A percentile compares a stretch with the other conserved stretches of the same genome.
These are phyloP conservation scores for Stegana nigrithorax DNA, from an alignment of 2,888 invertebrate species.

Conservation along the genomic window DNA sequence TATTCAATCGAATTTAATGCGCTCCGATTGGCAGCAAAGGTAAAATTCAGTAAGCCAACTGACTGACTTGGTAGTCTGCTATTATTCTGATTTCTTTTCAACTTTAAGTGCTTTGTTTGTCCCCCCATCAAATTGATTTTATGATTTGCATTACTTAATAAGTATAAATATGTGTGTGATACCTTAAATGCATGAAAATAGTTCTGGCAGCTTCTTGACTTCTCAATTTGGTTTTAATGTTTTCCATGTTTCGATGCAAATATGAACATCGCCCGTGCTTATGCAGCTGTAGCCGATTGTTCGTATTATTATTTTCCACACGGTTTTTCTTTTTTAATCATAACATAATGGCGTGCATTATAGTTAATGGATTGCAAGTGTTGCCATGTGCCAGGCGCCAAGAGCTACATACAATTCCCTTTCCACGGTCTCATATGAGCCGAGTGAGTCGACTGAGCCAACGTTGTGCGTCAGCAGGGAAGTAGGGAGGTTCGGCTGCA, in stretches of 20 bases:
- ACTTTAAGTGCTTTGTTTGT: too few species aligned
- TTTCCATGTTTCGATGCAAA: too few species aligned
- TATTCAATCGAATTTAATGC: conserved; percentile 56
- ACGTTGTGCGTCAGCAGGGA: background rate
- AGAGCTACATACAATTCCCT: background rate
- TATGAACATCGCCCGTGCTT: too few species aligned
- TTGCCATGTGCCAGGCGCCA: conserved; percentile 32
- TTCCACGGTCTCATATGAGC: conserved; percentile 42
- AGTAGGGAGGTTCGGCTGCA: conserved; percentile 20
- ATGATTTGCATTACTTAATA: too few species aligned
- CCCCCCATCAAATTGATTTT: too few species aligned
- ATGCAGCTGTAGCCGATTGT: conserved; percentile 1
- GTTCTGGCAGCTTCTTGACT: too few species aligned
- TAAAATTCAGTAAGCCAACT: background rate
- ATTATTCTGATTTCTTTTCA: too few species aligned
- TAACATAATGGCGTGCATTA: conserved; percentile 47
- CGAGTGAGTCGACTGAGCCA: conserved; percentile 22
- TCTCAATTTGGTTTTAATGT: too few species aligned
- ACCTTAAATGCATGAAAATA: too few species aligned
- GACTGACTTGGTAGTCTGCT: too few species aligned
- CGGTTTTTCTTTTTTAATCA: conserved; percentile 42
- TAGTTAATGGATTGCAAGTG: conserved; percentile 57
- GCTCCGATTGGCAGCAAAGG: background rate
- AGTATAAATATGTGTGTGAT: too few species aligned
- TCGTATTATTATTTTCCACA: background rate